phyloP scores from a whole-genome alignment of 2,888 invertebrate species.

The Danaus chrysippus region DNA sequence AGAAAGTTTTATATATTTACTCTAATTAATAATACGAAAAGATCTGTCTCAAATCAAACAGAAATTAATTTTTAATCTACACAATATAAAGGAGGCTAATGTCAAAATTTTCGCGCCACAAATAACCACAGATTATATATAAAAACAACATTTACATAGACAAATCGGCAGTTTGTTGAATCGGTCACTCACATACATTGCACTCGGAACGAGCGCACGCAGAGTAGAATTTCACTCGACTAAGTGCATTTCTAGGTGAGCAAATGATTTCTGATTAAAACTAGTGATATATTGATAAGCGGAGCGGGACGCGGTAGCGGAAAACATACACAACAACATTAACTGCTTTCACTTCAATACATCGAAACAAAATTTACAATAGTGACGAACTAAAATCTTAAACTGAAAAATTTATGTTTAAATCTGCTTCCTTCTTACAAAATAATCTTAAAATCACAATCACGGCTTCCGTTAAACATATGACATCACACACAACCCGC shows the following conservation, averaged over 20 bases:
- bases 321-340: not conserved
- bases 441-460: too few relatives aligned
- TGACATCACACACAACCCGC: conserved; percentile 5
- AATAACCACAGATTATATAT: conserved; percentile 34
- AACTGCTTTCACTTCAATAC: too few relatives aligned
- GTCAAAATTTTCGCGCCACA: conserved; percentile 25
- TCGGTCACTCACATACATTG: conserved; percentile 50
- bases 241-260: conserved; percentile 57
- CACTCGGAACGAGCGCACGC: conserved; percentile 62
- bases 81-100: conserved; percentile 3
- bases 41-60: too few relatives aligned
- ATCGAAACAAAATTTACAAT: too few relatives aligned
- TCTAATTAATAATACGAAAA: too few relatives aligned
- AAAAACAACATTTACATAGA: conserved; percentile 21
- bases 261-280: conserved; percentile 50
- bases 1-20: too few relatives aligned
- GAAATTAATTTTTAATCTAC: not conserved
- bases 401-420: too few relatives aligned
- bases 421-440: too few relatives aligned
- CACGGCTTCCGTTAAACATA: too few relatives aligned
- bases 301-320: conserved; percentile 41
- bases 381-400: too few relatives aligned
- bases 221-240: conserved; percentile 65
- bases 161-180: conserved; percentile 25
- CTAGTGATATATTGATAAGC: conserved; percentile 37